These are phyloP conservation scores for Scaptomyza caliginosa DNA, from an alignment of 2,888 invertebrate genomes.

Conservation along the genomic window DNA sequence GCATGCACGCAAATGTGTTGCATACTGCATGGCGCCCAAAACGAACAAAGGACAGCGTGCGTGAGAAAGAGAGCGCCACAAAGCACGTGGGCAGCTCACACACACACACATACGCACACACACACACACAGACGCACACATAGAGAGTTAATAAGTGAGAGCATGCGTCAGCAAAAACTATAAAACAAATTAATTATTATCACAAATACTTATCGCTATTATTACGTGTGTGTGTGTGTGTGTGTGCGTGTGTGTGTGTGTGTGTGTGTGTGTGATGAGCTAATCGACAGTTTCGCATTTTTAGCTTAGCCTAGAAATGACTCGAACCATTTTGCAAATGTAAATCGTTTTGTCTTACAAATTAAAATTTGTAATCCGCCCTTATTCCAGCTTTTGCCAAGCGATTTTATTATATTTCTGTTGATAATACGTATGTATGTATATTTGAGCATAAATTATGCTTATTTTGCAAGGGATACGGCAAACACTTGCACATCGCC, in stretches of 20 bases:
- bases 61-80: neutral
- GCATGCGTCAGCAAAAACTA: constrained; percentile 26
- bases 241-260: neutral
- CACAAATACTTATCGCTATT: constrained; percentile 27
- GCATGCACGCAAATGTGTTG: constrained; percentile 24
- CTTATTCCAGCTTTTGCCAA: neutral
- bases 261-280: constrained; percentile 1
- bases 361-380: neutral
- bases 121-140: neutral
- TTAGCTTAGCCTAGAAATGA: constrained; percentile 1
- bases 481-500: constrained; percentile 64
- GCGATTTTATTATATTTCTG: neutral
- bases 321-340: too few relatives aligned
- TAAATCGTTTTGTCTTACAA: too few relatives aligned
- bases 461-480: constrained; percentile 31
- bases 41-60: neutral
- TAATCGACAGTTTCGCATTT: constrained; percentile 6
- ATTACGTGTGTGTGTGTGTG: neutral
- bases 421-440: neutral
- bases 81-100: constrained; percentile 39
- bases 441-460: constrained; percentile 10
- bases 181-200: constrained; percentile 21
- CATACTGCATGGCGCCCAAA: constrained; percentile 38
- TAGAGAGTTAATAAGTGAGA: neutral
- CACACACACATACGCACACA: neutral